phyloP scores from a whole-genome alignment of 2,888 invertebrate species.

The Uloborus plumipes region DNA sequence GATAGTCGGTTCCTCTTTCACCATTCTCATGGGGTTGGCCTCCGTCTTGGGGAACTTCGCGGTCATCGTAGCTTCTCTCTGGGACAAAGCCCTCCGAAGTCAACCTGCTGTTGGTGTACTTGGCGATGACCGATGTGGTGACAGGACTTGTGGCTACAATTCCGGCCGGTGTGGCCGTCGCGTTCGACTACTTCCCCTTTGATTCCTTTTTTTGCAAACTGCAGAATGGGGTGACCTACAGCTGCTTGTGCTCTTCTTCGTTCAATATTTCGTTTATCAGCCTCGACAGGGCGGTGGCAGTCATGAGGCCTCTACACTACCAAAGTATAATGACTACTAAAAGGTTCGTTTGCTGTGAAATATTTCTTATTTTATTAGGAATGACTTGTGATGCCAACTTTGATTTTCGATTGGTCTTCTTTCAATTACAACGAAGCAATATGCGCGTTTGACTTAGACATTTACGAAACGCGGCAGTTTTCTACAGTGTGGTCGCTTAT shows the following conservation, averaged over 20 bases:
- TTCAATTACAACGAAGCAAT: no score
- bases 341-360: no score
- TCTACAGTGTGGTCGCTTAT: no score
- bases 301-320: slow-evolving; percentile 69
- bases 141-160: slow-evolving; percentile 41
- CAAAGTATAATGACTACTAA: slow-evolving; percentile 49
- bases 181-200: slow-evolving; percentile 37
- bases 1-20: slow-evolving; percentile 20
- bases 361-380: no score
- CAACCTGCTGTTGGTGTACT: slow-evolving; percentile 34
- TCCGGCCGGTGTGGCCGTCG: slow-evolving; percentile 26
- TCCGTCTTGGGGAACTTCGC: slow-evolving; percentile 35
- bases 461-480: no score
- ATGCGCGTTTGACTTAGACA: no score
- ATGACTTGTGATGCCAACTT: no score
- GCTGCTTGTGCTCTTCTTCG: slow-evolving; percentile 71
- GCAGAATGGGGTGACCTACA: slow-evolving; percentile 70
- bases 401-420: no score
- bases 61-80: slow-evolving; percentile 23
- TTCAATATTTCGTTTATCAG: slow-evolving; percentile 70
- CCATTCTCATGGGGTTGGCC: slow-evolving; percentile 21
- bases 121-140: slow-evolving; percentile 24
- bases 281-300: slow-evolving; percentile 70
- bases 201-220: slow-evolving; percentile 68
- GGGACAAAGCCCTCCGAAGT: slow-evolving; percentile 18